Evolutionary conservation across 2,113 vertebrate genomes (phyloP).

Genomic region (Tragelaphus imberbis): DNA sequence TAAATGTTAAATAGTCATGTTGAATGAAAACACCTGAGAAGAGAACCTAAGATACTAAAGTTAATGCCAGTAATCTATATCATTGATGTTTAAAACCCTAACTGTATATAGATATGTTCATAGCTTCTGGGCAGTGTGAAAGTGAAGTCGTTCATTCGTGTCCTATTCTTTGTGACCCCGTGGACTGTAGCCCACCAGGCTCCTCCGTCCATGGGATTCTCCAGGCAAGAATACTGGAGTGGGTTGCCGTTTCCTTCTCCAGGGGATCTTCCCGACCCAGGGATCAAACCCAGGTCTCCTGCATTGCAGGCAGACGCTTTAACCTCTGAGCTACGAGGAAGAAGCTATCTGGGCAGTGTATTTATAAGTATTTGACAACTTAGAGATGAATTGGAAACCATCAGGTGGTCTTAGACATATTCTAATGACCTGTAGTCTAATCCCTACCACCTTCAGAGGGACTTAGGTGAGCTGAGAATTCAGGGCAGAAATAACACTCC

Average conservation of each 20-base stretch:
- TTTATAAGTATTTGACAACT: constrained; percentile 67
- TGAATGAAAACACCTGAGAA: constrained; percentile 68
- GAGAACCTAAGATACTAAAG: constrained; percentile 64
- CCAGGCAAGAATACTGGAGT: no score
- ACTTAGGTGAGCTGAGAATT: constrained; percentile 56
- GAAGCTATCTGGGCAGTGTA: neutral
- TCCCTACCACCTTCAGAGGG: constrained; percentile 16
- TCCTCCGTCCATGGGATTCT: no score
- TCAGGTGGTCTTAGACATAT: constrained; percentile 57
- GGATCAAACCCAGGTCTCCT: no score
- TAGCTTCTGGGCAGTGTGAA: constrained; percentile 37
- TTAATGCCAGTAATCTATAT: constrained; percentile 59
- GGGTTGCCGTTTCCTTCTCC: no score
- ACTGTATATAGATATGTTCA: constrained; percentile 66
- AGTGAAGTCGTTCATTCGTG: no score
- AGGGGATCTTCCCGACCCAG: no score
- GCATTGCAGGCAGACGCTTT: no score
- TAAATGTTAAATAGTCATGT: constrained; percentile 35
- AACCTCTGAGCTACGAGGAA: no score
- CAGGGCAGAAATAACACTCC: constrained; percentile 61
- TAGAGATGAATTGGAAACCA: constrained; percentile 70
- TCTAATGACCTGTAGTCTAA: constrained; percentile 61
- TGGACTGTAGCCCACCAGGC: no score
- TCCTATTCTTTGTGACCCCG: no score
- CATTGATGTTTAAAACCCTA: constrained; percentile 66